Base-by-base conservation (phyloP, 53 echinoderm and acorn worm species). In the Paracentrotus lividus region DNA sequence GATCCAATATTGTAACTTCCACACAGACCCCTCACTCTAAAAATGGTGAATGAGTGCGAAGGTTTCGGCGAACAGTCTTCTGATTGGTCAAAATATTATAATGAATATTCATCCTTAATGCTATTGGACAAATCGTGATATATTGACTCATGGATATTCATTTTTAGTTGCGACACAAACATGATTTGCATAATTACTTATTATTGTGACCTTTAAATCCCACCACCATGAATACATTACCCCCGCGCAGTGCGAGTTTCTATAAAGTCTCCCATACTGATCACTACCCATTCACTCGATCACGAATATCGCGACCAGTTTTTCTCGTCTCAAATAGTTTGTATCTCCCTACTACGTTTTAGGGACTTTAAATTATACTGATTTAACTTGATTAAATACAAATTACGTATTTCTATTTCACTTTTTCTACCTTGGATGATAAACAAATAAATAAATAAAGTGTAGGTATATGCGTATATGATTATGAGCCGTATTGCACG, bases 1-100 rank as follows among this genome's bases (percentile, higher is more conserved):
- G 53, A 38, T 54, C 87, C 54, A 87, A 56, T 54, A 87, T 55
- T 87, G 87, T 56, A 56, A 38, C 44, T 65, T 89, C 66, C 7
- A 64, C 89, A 89, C 49, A 89, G 89, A 38, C 66, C 53, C 55
- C 42, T 65, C 44, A 8, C 89, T 89, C 89, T 89, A 94, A 94
- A 98, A 98, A 97, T 97, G 97, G 98, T 98, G 98, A 98, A 98
- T 98, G 98, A 97, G 97, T 91, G 86, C 93, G 95, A 90, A 91
- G 95, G 90, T 76, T 64, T 69, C 81, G 29, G n/a, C 85, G 86
- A 72, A 61, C 54, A n/a, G 92, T 21, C 34, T 27, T 40, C 60
- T 95, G 89, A 98, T 98, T 98, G 96, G 98, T 84, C 92, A 78
- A 64, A 45, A 94, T 81, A 67, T 77, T 58, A 2, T 88, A 9